Evolutionary conservation across 2,888 invertebrate genomes (phyloP).

Genomic region (Macrophya annulata): DNA sequence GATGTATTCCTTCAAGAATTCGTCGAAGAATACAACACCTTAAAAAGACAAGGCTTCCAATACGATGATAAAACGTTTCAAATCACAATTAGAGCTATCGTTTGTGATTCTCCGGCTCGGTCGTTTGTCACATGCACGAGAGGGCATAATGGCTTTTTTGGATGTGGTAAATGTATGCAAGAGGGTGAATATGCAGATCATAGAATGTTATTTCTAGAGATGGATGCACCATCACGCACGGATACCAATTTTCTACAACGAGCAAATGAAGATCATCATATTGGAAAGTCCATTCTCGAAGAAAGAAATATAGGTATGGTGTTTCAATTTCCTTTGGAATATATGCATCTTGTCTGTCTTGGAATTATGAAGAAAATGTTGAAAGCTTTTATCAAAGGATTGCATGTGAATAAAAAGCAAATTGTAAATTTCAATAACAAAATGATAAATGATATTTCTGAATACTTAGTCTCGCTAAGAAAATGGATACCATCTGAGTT

Average conservation of each 20-base stretch:
- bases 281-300: conserved; percentile 41
- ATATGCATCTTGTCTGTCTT: conserved; percentile 54
- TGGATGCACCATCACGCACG: conserved; percentile 61
- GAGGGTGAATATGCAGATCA: conserved; percentile 63
- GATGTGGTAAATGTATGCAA: conserved; percentile 12
- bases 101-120: conserved; percentile 60
- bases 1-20: conserved; percentile 57
- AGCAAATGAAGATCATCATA: conserved; percentile 59
- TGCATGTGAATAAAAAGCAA: background rate
- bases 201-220: conserved; percentile 58
- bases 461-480: conserved; percentile 24
- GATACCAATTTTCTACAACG: conserved; percentile 63
- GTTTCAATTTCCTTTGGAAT: conserved; percentile 46
- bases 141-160: conserved; percentile 60
- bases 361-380: conserved; percentile 55
- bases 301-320: conserved; percentile 37
- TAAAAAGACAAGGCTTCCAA: conserved; percentile 52
- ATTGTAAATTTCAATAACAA: background rate
- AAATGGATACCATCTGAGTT: conserved; percentile 65
- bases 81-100: conserved; percentile 56
- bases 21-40: conserved; percentile 56
- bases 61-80: conserved; percentile 10
- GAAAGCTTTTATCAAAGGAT: background rate
- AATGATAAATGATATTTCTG: background rate
- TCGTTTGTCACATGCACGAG: conserved; percentile 57